Evolutionary conservation across 2,888 invertebrate species (phyloP).

Genomic region (Tipula confusa): DNA sequence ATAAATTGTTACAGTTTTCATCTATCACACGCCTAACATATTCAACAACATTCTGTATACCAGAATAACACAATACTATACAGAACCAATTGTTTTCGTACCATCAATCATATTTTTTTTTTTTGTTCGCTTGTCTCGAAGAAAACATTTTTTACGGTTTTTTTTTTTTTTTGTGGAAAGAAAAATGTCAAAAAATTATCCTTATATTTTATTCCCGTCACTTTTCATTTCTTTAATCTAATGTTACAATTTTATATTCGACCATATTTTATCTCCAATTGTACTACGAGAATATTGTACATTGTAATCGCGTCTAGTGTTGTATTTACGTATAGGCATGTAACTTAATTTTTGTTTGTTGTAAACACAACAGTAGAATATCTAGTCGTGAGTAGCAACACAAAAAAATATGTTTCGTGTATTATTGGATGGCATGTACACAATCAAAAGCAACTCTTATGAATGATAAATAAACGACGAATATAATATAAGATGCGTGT

Average conservation of each 20-base stretch:
- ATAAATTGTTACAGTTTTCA: constrained; percentile 3
- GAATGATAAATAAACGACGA: not conserved
- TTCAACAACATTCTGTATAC: not conserved
- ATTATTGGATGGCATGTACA: not conserved
- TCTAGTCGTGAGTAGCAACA: not conserved
- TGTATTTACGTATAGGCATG: not conserved
- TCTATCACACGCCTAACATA: constrained; percentile 20
- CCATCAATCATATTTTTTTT: not conserved
- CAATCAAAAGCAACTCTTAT: not conserved
- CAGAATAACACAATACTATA: not conserved
- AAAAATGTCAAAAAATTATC: constrained; percentile 4
- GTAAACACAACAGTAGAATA: not conserved
- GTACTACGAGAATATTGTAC: too few species aligned
- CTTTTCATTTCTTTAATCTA: constrained; percentile 20
- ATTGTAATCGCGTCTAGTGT: not conserved
- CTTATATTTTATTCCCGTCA: constrained; percentile 25
- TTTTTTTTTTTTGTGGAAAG: not conserved
- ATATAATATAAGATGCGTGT: not conserved
- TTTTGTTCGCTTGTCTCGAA: constrained; percentile 12
- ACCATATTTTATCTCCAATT: not conserved
- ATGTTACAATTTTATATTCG: not conserved
- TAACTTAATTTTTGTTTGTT: constrained; percentile 25
- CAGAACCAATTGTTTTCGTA: not conserved
- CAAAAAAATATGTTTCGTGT: not conserved
- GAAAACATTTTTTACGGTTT: not conserved